phyloP scores from a whole-genome alignment of 2,797 vertebrate species.

The Amblyopsis hoosieri region DNA sequence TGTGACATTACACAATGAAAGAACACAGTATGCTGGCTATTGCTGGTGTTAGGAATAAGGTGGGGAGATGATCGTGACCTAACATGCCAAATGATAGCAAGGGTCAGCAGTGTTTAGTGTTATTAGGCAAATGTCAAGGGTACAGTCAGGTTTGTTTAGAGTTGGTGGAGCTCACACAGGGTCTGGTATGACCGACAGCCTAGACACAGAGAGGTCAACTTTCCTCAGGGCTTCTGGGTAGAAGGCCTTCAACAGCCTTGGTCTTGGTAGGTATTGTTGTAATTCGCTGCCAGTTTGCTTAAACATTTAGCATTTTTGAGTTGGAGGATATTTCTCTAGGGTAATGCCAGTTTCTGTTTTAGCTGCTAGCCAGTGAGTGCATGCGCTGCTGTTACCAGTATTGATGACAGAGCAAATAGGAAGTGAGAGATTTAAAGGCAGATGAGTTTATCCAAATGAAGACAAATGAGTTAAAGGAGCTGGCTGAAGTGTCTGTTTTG shows the following conservation, averaged over 20 bases:
- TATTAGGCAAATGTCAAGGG: conserved; percentile 55
- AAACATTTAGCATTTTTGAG: conserved; percentile 20
- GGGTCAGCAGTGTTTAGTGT: too few relatives aligned
- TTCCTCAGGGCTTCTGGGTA: conserved; percentile 6
- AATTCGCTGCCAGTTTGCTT: conserved; percentile 20
- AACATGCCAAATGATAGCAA: background rate
- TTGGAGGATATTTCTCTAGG: conserved; percentile 41
- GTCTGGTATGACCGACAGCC: conserved; percentile 61
- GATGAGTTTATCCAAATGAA: conserved; percentile 51
- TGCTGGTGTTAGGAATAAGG: background rate
- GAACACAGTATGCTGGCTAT: too few relatives aligned
- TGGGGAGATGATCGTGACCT: background rate
- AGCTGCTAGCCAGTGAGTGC: conserved; percentile 17
- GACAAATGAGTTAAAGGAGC: conserved; percentile 50
- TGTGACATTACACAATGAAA: too few relatives aligned
- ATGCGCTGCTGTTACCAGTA: conserved; percentile 13
- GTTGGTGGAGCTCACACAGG: conserved; percentile 23
- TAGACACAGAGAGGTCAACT: conserved; percentile 53
- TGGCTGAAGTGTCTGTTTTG: conserved; percentile 12
- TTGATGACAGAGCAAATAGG: conserved; percentile 50
- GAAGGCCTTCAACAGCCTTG: conserved; percentile 23
- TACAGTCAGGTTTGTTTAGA: conserved; percentile 26
- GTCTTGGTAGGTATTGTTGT: conserved; percentile 6
- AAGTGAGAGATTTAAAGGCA: conserved; percentile 51
- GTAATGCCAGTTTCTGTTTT: conserved; percentile 20